Evolutionary conservation across 35 echinoderm and acorn worm genomes (phyloP), one percentile per base, ranked within the genome.

Genomic region (Anneissia japonica): DNA sequence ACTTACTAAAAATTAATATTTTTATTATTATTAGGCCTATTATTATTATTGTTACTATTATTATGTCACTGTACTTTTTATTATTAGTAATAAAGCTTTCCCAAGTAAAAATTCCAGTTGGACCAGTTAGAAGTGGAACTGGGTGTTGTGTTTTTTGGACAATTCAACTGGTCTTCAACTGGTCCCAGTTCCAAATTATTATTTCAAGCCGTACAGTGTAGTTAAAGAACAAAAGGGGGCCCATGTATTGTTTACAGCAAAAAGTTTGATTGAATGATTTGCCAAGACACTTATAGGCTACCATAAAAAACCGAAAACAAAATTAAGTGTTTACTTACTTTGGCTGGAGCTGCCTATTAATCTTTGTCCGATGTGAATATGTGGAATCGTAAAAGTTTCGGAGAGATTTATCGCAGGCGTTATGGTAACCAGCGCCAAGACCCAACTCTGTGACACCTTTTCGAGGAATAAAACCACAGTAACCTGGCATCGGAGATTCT

Each of bases 401-500:
- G 34, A 97, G 89, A 29, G 95, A 97, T 34, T 97, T 93, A 77
- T 97, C 91, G 76, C 95, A 97, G 35, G 93, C 87, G 0, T 37
- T 45, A 86, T 97, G 75, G 40, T 97, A 97, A 31, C 95, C 81
- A 29, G 88, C 75, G 35, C 95, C 95, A 38, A 97, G 89, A 35
- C 95, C 95, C 4, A 97, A 86, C 29, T 97, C 95, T 17, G 95
- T 90, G 30, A 97, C 95, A 39, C 95, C 91, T 86, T 93, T 88
- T 34, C 95, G 80, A 0, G 95, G 95, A 36, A 97, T 97, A 73
- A 97, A 97, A 10, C 95, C 95, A 43, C 87, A 56, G 84, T 97
- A 97, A 14, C 95, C 95, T 19, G 95, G 95, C 56, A 97, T 93
- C 21, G 95, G 95, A n/a, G 95, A 88, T 79, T 97, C 95, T 45